Conservation (phyloP, 2,888 invertebrate genomes). For the Hydropsyche betteni region DNA sequence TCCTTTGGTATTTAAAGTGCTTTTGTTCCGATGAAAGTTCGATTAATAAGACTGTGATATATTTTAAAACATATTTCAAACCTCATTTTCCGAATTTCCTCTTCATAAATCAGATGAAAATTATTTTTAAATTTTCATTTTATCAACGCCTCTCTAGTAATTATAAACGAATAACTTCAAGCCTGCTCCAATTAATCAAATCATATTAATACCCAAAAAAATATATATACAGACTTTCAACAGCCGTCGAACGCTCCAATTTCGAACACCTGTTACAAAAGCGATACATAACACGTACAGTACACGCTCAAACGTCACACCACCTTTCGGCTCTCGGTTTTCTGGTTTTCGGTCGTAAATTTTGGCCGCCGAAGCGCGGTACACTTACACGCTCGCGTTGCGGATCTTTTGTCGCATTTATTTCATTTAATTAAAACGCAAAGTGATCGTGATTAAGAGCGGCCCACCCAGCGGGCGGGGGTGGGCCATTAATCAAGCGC, state of each 20-base stretch:
- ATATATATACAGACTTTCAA: no score
- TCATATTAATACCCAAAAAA: no score
- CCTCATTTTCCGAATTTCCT: no score
- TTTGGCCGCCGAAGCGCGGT: not conserved
- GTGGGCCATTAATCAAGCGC: slow-evolving; percentile 36
- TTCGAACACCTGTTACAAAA: not conserved
- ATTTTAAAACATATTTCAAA: no score
- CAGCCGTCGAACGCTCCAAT: no score
- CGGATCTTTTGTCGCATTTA: slow-evolving; percentile 43
- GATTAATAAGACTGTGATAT: no score
- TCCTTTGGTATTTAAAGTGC: slow-evolving; percentile 61
- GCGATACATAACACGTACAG: not conserved
- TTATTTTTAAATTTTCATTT: no score
- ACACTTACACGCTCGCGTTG: not conserved
- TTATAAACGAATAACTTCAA: no score
- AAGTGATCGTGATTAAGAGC: slow-evolving; percentile 44
- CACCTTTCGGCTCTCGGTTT: not conserved
- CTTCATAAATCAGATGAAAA: no score
- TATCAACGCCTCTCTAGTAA: no score
- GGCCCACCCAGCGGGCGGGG: slow-evolving; percentile 15
- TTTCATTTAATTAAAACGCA: slow-evolving; percentile 47
- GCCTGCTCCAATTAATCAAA: no score
- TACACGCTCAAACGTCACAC: slow-evolving; percentile 9
- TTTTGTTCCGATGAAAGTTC: not conserved
- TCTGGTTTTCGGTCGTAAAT: slow-evolving; percentile 5